Evolutionary conservation across 2,888 invertebrate species (phyloP), one percentile per base, ranked within the genome.

Genomic region (Troides aeacus): DNA sequence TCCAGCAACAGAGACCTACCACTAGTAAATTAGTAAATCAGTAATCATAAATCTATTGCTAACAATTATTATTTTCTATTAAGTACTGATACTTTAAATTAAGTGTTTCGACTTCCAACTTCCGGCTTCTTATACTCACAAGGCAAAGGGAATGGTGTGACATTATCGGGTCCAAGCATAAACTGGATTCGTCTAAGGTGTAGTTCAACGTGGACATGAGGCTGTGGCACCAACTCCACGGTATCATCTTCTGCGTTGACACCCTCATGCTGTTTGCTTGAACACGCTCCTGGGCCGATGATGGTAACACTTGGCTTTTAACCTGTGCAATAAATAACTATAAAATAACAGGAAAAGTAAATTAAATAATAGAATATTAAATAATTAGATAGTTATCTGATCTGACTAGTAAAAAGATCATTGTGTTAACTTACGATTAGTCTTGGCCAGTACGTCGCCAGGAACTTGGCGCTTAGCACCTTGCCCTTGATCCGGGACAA

Each of bases 361-460:
- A n/a, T n/a, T n/a, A n/a, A n/a, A n/a, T n/a, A n/a, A n/a, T n/a
- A n/a, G n/a, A n/a, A n/a, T n/a, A 2, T 46, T 12, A 12, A 46
- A 15, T 0, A 15, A 15, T 15, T 46, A 3, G 5, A 30, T 30
- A 30, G 30, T 30, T 30, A 30, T 30, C 30, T 0, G 30, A 30
- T 30, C 4, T 30, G 5, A 3, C 0, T 15, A 15, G 15, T 15
- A 4, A 46, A 46, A 12, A 46, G 8, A 53, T 53, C 18, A 62
- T 62, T n/a, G 61, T 24, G 12, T 10, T 0, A 50, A 87, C 91
- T 88, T 73, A 92, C 91, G 72, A 91, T 78, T 46, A 91, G 75
- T 58, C 88, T 83, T 0, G 92, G 86, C 92, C 92, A 92, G 69
- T 92, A 92, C 0, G 84, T 84, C 0, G 84, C 80, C 73, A 87